Evolutionary conservation across 2,113 vertebrate species (phyloP).

Genomic region (Stictonetta naevosa): DNA sequence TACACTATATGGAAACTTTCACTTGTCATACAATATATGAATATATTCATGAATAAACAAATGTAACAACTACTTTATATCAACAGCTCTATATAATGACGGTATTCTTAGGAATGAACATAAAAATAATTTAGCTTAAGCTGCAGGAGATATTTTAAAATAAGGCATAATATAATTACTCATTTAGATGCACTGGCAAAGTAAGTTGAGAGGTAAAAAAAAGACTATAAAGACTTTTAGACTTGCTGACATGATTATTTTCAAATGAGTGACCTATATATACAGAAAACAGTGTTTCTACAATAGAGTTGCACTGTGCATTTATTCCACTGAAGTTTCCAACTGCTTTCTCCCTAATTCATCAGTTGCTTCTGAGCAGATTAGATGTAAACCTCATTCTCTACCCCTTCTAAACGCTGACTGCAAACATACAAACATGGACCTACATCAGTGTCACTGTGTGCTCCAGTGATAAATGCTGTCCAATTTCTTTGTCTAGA

Average conservation of each 20-base stretch:
- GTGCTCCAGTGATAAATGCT: not conserved
- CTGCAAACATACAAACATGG: not conserved
- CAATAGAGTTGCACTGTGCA: not conserved
- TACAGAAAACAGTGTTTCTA: not conserved
- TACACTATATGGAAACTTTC: not conserved
- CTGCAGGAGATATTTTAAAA: not conserved
- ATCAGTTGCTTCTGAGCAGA: not conserved
- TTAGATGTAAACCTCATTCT: not conserved
- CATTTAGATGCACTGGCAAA: not conserved
- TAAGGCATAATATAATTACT: not conserved
- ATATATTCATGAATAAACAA: not conserved
- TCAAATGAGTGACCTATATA: not conserved
- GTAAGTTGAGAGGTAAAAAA: not conserved
- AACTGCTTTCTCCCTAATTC: not conserved
- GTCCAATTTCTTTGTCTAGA: not conserved
- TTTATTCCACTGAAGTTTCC: not conserved
- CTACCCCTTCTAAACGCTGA: not conserved
- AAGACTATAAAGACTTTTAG: not conserved
- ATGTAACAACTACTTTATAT: not conserved
- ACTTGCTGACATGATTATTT: not conserved
- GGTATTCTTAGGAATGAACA: not conserved
- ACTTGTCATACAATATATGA: not conserved
- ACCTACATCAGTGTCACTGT: not conserved
- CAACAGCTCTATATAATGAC: not conserved
- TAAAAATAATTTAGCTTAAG: not conserved